These are phyloP conservation scores for Heliconius hewitsoni DNA, from an alignment of 1,140 invertebrate species.

Conservation along the genomic window DNA sequence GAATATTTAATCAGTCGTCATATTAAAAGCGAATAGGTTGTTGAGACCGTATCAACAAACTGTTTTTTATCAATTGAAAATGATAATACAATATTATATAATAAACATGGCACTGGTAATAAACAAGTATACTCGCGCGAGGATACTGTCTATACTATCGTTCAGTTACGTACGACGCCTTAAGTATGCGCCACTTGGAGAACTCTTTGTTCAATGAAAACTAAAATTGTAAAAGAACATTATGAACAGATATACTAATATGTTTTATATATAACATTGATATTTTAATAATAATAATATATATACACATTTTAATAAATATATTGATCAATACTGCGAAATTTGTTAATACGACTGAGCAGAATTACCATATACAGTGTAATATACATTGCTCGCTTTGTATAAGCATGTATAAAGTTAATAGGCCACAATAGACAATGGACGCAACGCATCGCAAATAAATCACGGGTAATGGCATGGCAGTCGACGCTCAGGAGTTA, in stretches of 20 bases:
- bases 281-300: constrained; percentile 13
- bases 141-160: neutral
- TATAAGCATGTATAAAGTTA: constrained; percentile 47
- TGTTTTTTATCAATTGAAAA: constrained; percentile 6
- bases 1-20: too few species aligned
- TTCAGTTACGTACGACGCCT: neutral
- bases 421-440: constrained; percentile 60
- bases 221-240: neutral
- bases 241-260: too few species aligned
- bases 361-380: constrained; percentile 53
- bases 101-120: neutral
- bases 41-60: constrained; percentile 3
- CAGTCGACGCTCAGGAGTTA: constrained; percentile 59
- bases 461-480: constrained; percentile 60
- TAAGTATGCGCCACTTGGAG: neutral
- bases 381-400: constrained; percentile 54
- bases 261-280: too few species aligned
- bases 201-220: neutral
- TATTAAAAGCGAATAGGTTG: neutral
- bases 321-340: constrained; percentile 51
- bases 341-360: constrained; percentile 38
- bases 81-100: neutral
- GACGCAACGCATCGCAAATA: constrained; percentile 53
- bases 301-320: constrained; percentile 23
- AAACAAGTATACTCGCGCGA: neutral